These are phyloP conservation scores for Scaptomyza montana DNA, from an alignment of 1,140 invertebrate species.

Conservation along the genomic window DNA sequence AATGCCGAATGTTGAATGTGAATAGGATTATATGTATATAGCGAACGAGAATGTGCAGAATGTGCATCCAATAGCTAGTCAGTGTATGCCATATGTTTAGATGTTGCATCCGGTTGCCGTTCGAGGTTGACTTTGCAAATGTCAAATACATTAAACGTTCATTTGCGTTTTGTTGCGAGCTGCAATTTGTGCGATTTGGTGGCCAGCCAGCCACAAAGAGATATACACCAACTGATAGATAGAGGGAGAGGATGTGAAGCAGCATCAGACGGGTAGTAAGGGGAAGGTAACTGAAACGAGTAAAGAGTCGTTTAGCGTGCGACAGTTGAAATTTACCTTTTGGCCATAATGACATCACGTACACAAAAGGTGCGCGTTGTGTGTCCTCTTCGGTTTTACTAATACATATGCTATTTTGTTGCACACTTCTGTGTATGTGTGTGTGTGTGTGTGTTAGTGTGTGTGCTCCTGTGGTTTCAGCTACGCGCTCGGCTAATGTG, in stretches of 20 bases:
- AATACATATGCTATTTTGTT: conserved; percentile 71
- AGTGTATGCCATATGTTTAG: conserved; percentile 60
- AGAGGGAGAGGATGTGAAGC: neutral
- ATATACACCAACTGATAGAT: conserved; percentile 42
- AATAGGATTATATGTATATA: conserved; percentile 8
- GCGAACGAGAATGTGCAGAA: conserved; percentile 19
- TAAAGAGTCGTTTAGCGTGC: conserved; percentile 75
- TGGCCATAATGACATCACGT: conserved; percentile 80
- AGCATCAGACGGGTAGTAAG: conserved; percentile 5
- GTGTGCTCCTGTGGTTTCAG: conserved; percentile 65
- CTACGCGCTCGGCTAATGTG: conserved; percentile 67
- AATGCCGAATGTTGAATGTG: conserved; percentile 25
- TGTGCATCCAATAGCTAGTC: conserved; percentile 14
- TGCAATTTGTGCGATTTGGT: conserved; percentile 65
- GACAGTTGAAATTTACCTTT: conserved; percentile 81
- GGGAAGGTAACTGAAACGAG: conserved; percentile 28
- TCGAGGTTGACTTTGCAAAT: conserved; percentile 78
- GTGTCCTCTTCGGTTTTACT: conserved; percentile 40
- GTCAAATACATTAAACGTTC: conserved; percentile 81
- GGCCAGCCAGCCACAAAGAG: conserved; percentile 66
- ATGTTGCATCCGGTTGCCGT: conserved; percentile 62
- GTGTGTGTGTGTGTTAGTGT: conserved; percentile 22
- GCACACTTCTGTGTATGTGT: conserved; percentile 48
- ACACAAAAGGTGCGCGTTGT: conserved; percentile 76
- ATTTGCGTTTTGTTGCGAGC: conserved; percentile 57